Evolutionary conservation across 2,888 invertebrate species (phyloP).

Genomic region (Acleris sparsana): DNA sequence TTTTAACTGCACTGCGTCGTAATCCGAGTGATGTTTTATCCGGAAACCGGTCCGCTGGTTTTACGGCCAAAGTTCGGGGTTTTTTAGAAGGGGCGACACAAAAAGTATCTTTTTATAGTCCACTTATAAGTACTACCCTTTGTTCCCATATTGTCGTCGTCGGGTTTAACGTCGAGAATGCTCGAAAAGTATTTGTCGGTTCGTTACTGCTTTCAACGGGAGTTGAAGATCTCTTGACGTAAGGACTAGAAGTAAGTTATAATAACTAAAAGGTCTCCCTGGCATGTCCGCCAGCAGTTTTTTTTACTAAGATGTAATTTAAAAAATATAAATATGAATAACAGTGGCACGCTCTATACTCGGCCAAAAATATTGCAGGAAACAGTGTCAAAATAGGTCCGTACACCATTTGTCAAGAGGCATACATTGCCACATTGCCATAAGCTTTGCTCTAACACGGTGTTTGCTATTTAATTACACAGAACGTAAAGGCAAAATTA

Average conservation of each 20-base stretch:
- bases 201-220: constrained; percentile 1
- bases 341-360: too few relatives aligned
- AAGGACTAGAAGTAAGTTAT: too few relatives aligned
- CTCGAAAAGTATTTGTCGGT: constrained; percentile 3
- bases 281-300: too few relatives aligned
- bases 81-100: constrained; percentile 60
- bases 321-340: too few relatives aligned
- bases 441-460: too few relatives aligned
- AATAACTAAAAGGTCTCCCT: too few relatives aligned
- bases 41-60: constrained; percentile 71
- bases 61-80: constrained; percentile 69
- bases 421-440: too few relatives aligned
- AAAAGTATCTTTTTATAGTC: constrained; percentile 50
- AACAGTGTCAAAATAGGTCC: too few relatives aligned
- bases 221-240: neutral
- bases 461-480: too few relatives aligned
- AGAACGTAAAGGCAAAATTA: neutral
- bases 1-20: constrained; percentile 53
- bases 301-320: too few relatives aligned
- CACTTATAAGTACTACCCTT: constrained; percentile 45
- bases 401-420: too few relatives aligned
- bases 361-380: too few relatives aligned
- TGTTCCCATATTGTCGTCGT: constrained; percentile 22
- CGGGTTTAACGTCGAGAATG: constrained; percentile 2
- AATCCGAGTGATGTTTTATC: constrained; percentile 71